Conservation (phyloP, 2,888 invertebrate species). For the Tipula vernalis region DNA sequence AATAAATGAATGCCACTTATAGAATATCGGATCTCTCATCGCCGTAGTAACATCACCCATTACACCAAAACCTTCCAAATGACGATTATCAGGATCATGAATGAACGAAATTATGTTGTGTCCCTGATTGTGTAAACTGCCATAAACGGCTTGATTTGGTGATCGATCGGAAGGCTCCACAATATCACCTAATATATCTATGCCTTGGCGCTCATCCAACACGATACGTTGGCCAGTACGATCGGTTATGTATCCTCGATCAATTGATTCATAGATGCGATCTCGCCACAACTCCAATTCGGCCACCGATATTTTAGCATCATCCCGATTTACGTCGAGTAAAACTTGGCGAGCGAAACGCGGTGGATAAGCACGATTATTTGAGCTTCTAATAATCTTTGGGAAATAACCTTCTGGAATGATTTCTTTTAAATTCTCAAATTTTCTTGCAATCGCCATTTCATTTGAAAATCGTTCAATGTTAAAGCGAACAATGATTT, state of each 20-base stretch:
- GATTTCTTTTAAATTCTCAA: conserved; percentile 53
- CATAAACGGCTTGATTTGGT: conserved; percentile 54
- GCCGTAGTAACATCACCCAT: conserved; percentile 74
- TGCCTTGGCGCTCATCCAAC: conserved; percentile 43
- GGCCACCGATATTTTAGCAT: conserved; percentile 29
- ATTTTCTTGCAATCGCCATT: conserved; percentile 32
- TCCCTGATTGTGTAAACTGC: conserved; percentile 71
- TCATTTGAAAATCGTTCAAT: conserved; percentile 52
- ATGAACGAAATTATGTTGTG: conserved; percentile 61
- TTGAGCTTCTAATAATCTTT: conserved; percentile 54
- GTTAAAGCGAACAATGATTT: conserved; percentile 49
- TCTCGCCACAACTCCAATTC: conserved; percentile 65
- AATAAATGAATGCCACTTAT: conserved; percentile 70
- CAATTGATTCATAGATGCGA: conserved; percentile 60
- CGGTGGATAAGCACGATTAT: conserved; percentile 61
- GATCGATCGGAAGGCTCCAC: conserved; percentile 59
- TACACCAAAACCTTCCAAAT: conserved; percentile 59
- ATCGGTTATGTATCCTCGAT: conserved; percentile 48
- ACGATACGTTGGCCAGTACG: conserved; percentile 31
- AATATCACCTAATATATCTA: conserved; percentile 67
- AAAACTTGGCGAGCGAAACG: conserved; percentile 28
- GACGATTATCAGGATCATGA: conserved; percentile 65
- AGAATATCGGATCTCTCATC: conserved; percentile 78
- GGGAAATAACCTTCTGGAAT: conserved; percentile 71
- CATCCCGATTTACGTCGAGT: conserved; percentile 43